Evolutionary conservation across 2,113 vertebrate genomes (phyloP).

Genomic region (Alces alces): DNA sequence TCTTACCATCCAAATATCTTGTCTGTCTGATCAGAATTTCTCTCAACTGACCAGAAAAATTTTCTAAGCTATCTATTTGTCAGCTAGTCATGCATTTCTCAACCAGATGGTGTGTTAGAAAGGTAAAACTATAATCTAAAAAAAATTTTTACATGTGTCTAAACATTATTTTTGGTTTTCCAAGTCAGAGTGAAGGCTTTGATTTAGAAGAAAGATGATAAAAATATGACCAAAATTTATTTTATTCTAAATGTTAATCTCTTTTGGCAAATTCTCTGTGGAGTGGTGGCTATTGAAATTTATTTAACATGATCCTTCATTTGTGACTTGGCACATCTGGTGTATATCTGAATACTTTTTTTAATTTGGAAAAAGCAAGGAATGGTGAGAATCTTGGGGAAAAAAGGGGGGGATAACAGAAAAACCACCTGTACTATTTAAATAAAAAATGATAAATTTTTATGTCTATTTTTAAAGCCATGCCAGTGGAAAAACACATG

Average conservation of each 20-base stretch:
- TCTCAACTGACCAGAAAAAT: neutral
- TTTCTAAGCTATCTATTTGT: neutral
- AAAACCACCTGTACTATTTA: slow-evolving; percentile 26
- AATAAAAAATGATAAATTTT: neutral
- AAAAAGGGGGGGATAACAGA: neutral
- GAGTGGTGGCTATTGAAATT: neutral
- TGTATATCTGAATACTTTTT: neutral
- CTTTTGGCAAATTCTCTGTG: neutral
- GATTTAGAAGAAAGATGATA: neutral
- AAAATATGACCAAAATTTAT: neutral
- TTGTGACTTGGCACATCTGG: neutral
- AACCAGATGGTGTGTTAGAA: neutral
- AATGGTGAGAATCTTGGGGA: neutral
- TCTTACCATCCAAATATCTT: neutral
- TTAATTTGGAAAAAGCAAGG: neutral
- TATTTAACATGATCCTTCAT: neutral
- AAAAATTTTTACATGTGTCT: neutral
- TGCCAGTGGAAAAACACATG: neutral
- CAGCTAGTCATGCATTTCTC: neutral
- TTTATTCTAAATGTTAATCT: neutral
- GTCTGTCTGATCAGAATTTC: neutral
- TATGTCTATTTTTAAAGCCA: slow-evolving; percentile 38
- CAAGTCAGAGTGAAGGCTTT: neutral
- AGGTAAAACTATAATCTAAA: neutral
- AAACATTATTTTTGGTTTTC: neutral